phyloP scores from a whole-genome alignment of 2,888 invertebrate genomes.

The Keiferia lycopersicella region DNA sequence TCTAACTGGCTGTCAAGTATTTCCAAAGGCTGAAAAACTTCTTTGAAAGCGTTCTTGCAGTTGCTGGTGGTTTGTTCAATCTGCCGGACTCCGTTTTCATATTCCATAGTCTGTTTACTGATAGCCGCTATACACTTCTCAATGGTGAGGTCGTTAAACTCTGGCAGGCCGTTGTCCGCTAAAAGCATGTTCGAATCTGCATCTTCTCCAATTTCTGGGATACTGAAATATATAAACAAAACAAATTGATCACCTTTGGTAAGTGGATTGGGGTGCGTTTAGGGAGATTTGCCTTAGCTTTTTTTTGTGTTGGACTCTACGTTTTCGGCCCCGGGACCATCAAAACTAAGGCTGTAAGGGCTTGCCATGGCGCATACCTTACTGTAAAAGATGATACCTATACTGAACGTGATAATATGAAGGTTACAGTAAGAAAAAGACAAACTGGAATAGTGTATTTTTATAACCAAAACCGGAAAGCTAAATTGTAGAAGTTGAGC shows the following conservation, averaged over 20 bases:
- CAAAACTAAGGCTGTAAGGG: no score
- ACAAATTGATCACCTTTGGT: neutral
- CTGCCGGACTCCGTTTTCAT: constrained; percentile 87
- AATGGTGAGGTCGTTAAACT: constrained; percentile 89
- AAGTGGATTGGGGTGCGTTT: no score
- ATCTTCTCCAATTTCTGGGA: constrained; percentile 93
- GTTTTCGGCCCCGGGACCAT: no score
- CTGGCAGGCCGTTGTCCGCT: constrained; percentile 87
- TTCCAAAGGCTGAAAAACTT: constrained; percentile 89
- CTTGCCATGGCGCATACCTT: no score
- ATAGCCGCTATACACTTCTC: constrained; percentile 93
- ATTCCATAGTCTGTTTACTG: constrained; percentile 90
- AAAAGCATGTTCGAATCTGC: constrained; percentile 88
- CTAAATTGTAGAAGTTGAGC: no score
- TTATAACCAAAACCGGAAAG: no score
- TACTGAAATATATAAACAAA: constrained; percentile 69
- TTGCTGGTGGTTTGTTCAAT: constrained; percentile 80
- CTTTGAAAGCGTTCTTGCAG: constrained; percentile 83
- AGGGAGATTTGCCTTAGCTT: no score
- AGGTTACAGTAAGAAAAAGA: no score
- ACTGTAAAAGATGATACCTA: no score
- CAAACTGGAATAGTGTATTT: no score
- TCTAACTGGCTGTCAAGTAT: constrained; percentile 87
- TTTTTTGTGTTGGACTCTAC: no score
- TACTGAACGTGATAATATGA: no score